Base-by-base conservation (phyloP, 2,797 vertebrate genomes). In the Poecilia gillii region DNA sequence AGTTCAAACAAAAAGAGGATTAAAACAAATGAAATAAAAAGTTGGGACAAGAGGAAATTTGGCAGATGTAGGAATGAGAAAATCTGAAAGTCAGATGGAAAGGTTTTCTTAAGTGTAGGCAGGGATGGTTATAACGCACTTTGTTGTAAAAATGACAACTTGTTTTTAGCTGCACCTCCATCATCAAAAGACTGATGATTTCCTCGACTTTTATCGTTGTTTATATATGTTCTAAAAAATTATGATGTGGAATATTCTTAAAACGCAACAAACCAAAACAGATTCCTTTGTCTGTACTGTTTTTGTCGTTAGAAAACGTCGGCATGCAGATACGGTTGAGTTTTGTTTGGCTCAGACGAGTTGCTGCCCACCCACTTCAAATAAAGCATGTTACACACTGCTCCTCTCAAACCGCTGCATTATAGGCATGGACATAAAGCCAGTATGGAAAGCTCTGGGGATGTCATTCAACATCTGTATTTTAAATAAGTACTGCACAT, bases 61-160 rank as follows among this genome's bases (percentile, higher is more conserved):
- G 12, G 28, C 14, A 46, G 64, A 20, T 64, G 33, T 36, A 36
- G 18, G 8, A 49, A 72, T 72, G 45, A 18, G 41, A 72, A 47
- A 72, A 45, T 18, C 43, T 18, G 18, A 49, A 47, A 72, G 41
- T 72, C 31, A 36, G 49, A 39, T 74, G 33, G 23, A 39, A 41
- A 41, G 39, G 16, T 20, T 64, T 31, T 36, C 59, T 18, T 64
- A 36, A 64, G 23, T 51, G 46, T 25, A 14, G 11, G 39, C 8
- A 74, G 51, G 4, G 13, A 25, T 47, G 33, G 47, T 64, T 14
- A 31, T 47, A 3, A 81, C 80, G 62, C 80, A 80, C 85, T 84
- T 77, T 71, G 47, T 77, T 53, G 87, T 89, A 84, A 91, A 90
- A 87, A 75, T 82, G 83, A 89, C 91, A 74, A 88, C 83, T 87